These are phyloP conservation scores for Ormyrus rosae DNA, from an alignment of 2,888 invertebrate genomes.

Conservation along the genomic window DNA sequence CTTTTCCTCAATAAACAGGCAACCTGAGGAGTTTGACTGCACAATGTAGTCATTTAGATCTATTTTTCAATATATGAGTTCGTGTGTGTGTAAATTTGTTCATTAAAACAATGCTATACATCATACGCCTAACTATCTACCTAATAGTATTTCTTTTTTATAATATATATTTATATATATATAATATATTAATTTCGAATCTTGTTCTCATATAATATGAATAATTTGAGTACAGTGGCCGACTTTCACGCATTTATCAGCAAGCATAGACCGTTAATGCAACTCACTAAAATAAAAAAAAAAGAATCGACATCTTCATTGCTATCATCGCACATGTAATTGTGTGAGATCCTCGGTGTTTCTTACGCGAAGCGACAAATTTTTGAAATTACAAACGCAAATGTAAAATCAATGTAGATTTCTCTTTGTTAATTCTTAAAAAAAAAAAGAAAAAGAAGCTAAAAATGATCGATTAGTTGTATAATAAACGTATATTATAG, in stretches of 20 bases:
- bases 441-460: slow-evolving; percentile 36
- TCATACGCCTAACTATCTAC: slow-evolving; percentile 69
- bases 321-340: slow-evolving; percentile 42
- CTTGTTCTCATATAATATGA: slow-evolving; percentile 70
- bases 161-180: slow-evolving; percentile 61
- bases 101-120: slow-evolving; percentile 71
- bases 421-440: slow-evolving; percentile 48
- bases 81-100: slow-evolving; percentile 66
- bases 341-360: slow-evolving; percentile 54
- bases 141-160: slow-evolving; percentile 59
- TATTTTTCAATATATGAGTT: slow-evolving; percentile 50
- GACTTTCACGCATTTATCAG: slow-evolving; percentile 65
- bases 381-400: slow-evolving; percentile 51
- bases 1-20: slow-evolving; percentile 38
- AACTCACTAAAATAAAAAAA: slow-evolving; percentile 62
- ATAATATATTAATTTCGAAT: slow-evolving; percentile 74
- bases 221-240: slow-evolving; percentile 72
- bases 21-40: slow-evolving; percentile 55
- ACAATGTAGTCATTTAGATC: slow-evolving; percentile 58
- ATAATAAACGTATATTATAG: slow-evolving; percentile 37
- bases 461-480: slow-evolving; percentile 42
- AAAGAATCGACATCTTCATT: slow-evolving; percentile 43
- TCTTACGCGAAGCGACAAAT: slow-evolving; percentile 46
- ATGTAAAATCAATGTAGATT: slow-evolving; percentile 52
- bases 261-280: slow-evolving; percentile 73